Evolutionary conservation across 1,140 invertebrate species (phyloP).

Genomic region (Megathymus violae): DNA sequence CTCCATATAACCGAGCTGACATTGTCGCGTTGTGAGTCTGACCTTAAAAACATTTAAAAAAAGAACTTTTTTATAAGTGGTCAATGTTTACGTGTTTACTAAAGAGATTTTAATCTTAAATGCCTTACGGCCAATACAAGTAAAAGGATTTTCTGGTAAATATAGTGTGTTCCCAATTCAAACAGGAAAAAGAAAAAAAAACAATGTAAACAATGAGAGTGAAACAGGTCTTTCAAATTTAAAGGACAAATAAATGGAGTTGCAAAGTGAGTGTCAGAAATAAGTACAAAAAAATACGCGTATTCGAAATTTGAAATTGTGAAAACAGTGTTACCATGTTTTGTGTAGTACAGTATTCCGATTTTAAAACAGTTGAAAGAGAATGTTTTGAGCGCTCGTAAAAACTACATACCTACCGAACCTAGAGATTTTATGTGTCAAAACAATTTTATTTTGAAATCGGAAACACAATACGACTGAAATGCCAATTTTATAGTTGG

Average conservation of each 20-base stretch:
- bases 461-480: background rate
- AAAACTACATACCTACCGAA: background rate
- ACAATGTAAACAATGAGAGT: background rate
- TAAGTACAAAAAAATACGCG: constrained; percentile 3
- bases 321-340: background rate
- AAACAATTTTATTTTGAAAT: constrained; percentile 6
- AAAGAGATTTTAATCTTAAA: too few species aligned
- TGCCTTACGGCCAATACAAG: too few species aligned
- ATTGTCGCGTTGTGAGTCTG: constrained; percentile 62
- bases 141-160: background rate
- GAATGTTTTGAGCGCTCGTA: constrained; percentile 1
- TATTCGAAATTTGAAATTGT: constrained; percentile 1
- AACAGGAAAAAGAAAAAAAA: background rate
- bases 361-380: constrained; percentile 4
- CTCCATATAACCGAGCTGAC: constrained; percentile 68
- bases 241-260: background rate
- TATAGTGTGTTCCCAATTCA: background rate
- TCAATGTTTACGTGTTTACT: constrained; percentile 33
- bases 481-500: background rate
- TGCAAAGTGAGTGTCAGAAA: constrained; percentile 3
- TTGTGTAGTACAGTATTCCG: background rate
- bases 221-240: background rate
- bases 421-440: background rate
- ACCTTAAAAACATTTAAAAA: constrained; percentile 10
- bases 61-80: constrained; percentile 3